phyloP scores from a whole-genome alignment of 2,113 vertebrate genomes.

The Serinus canaria region DNA sequence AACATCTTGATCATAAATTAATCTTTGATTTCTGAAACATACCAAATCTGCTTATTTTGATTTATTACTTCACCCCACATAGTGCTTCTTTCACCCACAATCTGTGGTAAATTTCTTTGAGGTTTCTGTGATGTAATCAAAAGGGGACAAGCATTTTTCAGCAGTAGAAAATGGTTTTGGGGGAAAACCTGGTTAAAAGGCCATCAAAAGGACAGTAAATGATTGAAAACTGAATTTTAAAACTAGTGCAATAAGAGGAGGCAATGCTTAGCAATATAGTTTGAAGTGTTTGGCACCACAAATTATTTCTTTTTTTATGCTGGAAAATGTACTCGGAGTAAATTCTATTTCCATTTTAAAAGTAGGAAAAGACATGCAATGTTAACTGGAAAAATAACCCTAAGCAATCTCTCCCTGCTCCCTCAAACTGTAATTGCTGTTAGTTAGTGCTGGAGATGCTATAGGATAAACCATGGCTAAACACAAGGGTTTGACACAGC shows the following conservation, averaged over 20 bases:
- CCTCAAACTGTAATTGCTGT: neutral
- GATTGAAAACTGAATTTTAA: neutral
- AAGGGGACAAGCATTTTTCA: neutral
- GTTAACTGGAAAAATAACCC: neutral
- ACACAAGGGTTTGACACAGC: neutral
- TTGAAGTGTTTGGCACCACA: conserved; percentile 10
- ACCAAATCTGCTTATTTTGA: neutral
- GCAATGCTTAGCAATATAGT: neutral
- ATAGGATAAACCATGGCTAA: neutral
- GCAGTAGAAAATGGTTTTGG: neutral
- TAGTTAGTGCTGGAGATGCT: neutral
- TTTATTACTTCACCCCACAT: neutral
- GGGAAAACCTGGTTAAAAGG: neutral
- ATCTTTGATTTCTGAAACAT: conserved; percentile 40
- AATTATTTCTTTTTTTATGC: neutral
- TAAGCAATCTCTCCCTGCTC: neutral
- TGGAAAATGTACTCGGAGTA: neutral
- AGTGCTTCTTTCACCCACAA: conserved; percentile 15
- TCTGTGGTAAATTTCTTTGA: neutral
- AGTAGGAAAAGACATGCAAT: neutral
- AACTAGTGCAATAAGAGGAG: conserved; percentile 45
- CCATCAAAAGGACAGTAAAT: conserved; percentile 19
- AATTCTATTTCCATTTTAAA: neutral
- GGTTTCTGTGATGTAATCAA: neutral
- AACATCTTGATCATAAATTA: conserved; percentile 26